Base-by-base conservation (phyloP, 2,888 invertebrate genomes). In the Seira sanloemensis region DNA sequence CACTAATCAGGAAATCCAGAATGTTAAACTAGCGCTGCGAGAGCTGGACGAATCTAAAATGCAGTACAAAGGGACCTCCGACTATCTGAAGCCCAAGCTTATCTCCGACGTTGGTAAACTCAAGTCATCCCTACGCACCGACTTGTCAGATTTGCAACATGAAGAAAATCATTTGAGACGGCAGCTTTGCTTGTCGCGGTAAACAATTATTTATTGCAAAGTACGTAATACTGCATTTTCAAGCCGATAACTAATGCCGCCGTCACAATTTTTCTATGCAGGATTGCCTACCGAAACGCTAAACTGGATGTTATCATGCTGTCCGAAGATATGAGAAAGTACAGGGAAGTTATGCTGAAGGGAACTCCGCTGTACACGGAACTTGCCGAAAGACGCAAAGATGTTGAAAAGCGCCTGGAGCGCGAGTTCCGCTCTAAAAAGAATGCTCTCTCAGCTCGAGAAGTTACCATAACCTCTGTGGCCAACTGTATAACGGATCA, bases 171-270 rank as follows among this genome's bases (percentile, higher is more conserved):
- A 73, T 2, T 73, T 87, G 16, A 69, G 80, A 9, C 46, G 71
- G 16, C 85, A 86, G 12, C 71, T 87, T 27, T 12, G 75, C 9
- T 78, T 72, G 37, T 83, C 85, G 0, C 83, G 86, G 87, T 87
- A 82, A 37, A 37, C 37, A 37, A 37, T 7, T 7, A 37, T 37
- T 12, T 37, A 12, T 37, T 37, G 37, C 37, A 37, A 37, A 12
- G 37, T 37, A 12, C 4, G 4, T 37, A 7, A 37, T 7, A 37
- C 37, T 37, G 37, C 12, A 37, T 37, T 37, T 12, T 37, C 4
- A 37, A 37, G 37, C 37, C 37, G n/a, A n/a, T 37, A 37, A 4
- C 37, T 37, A 37, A 37, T 37, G 37, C 37, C 4, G 5, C 12
- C 37, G 4, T 7, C 12, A 7, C 4, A 7, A 37, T 37, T 4